Percentiles rank a stretch among this genome's conserved stretches.
Evolutionary conservation across 2,113 vertebrate species (phyloP).

Genomic region (Furnarius figulus): DNA sequence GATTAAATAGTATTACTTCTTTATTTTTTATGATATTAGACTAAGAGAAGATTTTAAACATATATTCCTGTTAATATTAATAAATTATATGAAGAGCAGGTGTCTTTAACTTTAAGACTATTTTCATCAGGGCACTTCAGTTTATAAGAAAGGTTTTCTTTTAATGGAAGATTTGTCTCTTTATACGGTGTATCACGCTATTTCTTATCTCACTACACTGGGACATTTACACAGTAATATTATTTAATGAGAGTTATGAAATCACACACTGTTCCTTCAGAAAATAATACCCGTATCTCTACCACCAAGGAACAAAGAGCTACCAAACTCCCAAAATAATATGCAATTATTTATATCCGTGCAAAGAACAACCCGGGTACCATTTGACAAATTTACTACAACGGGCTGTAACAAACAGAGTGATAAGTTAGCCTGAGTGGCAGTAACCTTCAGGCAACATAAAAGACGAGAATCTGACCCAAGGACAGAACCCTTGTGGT

Average conservation of each 20-base stretch:
- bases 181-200: slow-evolving; percentile 11
- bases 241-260: slow-evolving; percentile 75
- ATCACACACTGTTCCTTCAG: slow-evolving; percentile 55
- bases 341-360: slow-evolving; percentile 50
- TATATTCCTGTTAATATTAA: slow-evolving; percentile 64
- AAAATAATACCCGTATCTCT: slow-evolving; percentile 72
- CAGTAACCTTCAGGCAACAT: slow-evolving; percentile 62
- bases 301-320: slow-evolving; percentile 65
- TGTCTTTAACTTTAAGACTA: slow-evolving; percentile 63
- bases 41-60: slow-evolving; percentile 73
- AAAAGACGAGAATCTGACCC: slow-evolving; percentile 59
- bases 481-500: slow-evolving; percentile 71
- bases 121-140: slow-evolving; percentile 39
- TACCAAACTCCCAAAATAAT: slow-evolving; percentile 61
- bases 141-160: slow-evolving; percentile 34
- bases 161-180: slow-evolving; percentile 6
- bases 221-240: slow-evolving; percentile 75
- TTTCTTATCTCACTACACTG: slow-evolving; percentile 64
- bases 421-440: slow-evolving; percentile 44
- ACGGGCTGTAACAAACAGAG: slow-evolving; percentile 4
- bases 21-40: slow-evolving; percentile 81
- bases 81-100: slow-evolving; percentile 70
- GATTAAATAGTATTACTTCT: slow-evolving; percentile 84
- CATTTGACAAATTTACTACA: slow-evolving; percentile 46
- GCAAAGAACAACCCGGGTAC: slow-evolving; percentile 29